phyloP scores from a whole-genome alignment of 2,888 invertebrate genomes.

The Meliscaeva auricollis region DNA sequence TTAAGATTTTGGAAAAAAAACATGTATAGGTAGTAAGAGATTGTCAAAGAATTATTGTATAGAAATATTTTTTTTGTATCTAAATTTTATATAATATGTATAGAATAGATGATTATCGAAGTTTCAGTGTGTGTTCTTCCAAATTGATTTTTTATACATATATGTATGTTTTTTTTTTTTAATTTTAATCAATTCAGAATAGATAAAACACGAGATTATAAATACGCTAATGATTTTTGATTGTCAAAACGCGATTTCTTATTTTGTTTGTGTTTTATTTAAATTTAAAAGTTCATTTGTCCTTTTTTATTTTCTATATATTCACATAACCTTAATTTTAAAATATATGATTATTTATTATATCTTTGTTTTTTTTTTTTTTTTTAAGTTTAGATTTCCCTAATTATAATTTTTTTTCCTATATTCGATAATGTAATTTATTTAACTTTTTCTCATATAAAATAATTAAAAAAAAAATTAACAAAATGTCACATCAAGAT shows the following conservation, averaged over 20 bases:
- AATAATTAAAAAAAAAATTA: background rate
- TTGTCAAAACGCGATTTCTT: conserved; percentile 85
- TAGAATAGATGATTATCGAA: conserved; percentile 75
- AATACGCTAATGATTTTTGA: conserved; percentile 83
- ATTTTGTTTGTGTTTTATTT: conserved; percentile 79
- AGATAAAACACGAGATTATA: conserved; percentile 69
- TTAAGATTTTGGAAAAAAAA: conserved; percentile 12
- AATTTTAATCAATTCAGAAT: conserved; percentile 66
- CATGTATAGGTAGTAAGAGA: conserved; percentile 30
- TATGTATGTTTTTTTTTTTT: conserved; percentile 42
- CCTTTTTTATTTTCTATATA: conserved; percentile 19
- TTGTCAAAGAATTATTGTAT: conserved; percentile 54
- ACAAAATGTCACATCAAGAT: conserved; percentile 49
- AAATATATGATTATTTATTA: conserved; percentile 27
- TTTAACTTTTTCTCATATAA: background rate
- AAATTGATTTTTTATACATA: conserved; percentile 67
- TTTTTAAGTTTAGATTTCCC: conserved; percentile 45
- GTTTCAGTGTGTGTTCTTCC: conserved; percentile 72
- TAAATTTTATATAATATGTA: conserved; percentile 34
- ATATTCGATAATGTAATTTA: conserved; percentile 8
- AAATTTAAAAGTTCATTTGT: conserved; percentile 58
- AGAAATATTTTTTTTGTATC: conserved; percentile 35
- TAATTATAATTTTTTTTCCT: conserved; percentile 43
- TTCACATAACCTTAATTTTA: conserved; percentile 68
- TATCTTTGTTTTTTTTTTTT: conserved; percentile 13